Evolutionary conservation across 2,113 vertebrate species (phyloP).

Genomic region (Datnioides undecimradiatus): DNA sequence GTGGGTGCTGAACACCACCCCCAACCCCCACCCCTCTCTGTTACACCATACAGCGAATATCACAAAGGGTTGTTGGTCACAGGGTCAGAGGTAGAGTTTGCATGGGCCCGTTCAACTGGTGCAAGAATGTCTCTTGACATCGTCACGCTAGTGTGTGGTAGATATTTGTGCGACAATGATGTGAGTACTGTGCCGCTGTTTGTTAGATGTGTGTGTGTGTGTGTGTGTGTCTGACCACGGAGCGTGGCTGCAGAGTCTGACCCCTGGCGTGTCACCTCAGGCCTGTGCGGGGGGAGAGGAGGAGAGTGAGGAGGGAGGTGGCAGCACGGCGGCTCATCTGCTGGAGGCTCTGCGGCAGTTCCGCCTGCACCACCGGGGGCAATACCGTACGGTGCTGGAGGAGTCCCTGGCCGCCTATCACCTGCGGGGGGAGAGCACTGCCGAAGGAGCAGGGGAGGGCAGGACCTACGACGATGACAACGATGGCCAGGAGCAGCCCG

Average conservation of each 20-base stretch:
- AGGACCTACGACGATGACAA: slow-evolving; percentile 1
- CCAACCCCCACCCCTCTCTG: neutral
- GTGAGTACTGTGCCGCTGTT: slow-evolving; percentile 42
- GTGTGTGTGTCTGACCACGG: slow-evolving; percentile 65
- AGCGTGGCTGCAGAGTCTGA: slow-evolving; percentile 78
- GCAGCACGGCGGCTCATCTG: slow-evolving; percentile 91
- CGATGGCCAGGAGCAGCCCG: slow-evolving; percentile 54
- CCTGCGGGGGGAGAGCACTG: slow-evolving; percentile 78
- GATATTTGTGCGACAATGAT: slow-evolving; percentile 43
- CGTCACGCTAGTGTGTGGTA: slow-evolving; percentile 31
- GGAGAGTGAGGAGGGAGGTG: slow-evolving; percentile 86
- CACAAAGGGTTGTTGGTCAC: slow-evolving; percentile 61
- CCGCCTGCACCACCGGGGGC: slow-evolving; percentile 97
- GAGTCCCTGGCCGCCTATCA: slow-evolving; percentile 93
- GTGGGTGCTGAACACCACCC: slow-evolving; percentile 26
- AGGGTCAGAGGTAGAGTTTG: slow-evolving; percentile 63
- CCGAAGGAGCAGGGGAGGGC: slow-evolving; percentile 49
- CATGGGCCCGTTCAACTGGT: slow-evolving; percentile 34
- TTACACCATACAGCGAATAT: slow-evolving; percentile 61
- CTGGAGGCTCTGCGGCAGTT: slow-evolving; percentile 97
- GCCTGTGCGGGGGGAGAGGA: slow-evolving; percentile 86
- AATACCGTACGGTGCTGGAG: slow-evolving; percentile 97
- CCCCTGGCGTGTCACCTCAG: slow-evolving; percentile 83
- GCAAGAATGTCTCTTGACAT: slow-evolving; percentile 52
- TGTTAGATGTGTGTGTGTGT: slow-evolving; percentile 31